Evolutionary conservation across 2,113 vertebrate genomes (phyloP), one percentile per base, ranked within the genome.

Genomic region (Pteropus alecto): DNA sequence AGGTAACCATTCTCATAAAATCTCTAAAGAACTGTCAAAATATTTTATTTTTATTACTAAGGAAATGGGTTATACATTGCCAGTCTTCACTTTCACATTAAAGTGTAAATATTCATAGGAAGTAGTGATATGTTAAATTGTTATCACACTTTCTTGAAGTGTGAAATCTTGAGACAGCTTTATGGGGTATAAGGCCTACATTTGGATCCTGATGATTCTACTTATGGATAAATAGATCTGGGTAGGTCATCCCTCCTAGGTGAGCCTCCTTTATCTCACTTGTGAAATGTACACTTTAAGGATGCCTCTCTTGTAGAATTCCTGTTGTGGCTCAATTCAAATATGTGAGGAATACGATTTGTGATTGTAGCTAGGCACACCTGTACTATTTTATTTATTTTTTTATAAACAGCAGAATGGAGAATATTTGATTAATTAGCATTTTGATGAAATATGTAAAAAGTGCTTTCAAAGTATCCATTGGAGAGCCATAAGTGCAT

Each of bases 101-200:
- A 85, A 86, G 83, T 96, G 67, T 78, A 94, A 94, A 93, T 94
- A 94, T 96, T 92, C 93, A 83, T 91, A 95, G 73, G 88, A 93
- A 93, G 43, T 43, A 70, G 61, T 61, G 48, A 68, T 48, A 85
- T 95, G 85, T 93, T 94, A 96, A 87, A 90, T 82, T 96, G 71
- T 86, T 67, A 93, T 88, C 78, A 78, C 61, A 91, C 28, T 74
- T 85, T 48, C 56, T 54, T 51, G 56, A 94, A 84, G 82, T 96
- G 97, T 54, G 35, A 97, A 78, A 93, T 97, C 73, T 65, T 38
- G 51, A 94, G 71, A 86, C 28, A 95, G 67, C 26, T 86, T 90
- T 58, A 58, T 12, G 8, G 81, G 88, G 21, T 88, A 81, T 33
- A 92, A 74, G 93, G 19, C 51, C 56, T 78, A 81, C 7, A 82